Base-by-base conservation (phyloP, 92 coral and sea anemone genomes). In the Parazoanthus darwini region DNA sequence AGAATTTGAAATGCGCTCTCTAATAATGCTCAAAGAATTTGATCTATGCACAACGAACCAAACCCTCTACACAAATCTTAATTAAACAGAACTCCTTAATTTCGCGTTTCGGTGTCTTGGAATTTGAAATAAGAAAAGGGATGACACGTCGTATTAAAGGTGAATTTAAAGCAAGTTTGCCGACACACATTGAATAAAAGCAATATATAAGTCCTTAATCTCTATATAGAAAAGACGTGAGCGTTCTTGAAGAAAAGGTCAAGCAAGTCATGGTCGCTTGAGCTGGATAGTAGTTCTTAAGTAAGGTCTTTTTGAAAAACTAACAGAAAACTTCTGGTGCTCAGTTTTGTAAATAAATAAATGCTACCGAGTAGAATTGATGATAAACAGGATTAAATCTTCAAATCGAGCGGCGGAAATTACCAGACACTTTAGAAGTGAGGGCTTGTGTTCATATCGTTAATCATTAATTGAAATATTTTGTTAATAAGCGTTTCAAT, bases 391-490 rank as follows among this genome's bases (percentile, higher is more conserved):
- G 87, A 84, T 84, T 84, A 84, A 84, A 46, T 84, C 87, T 67
- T 84, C 87, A 84, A 70, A 44, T 84, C 78, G 67, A 71, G 87
- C 87, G 87, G 87, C 87, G 87, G 87, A 84, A 84, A 84, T 71
- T 84, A 74, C 43, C 87, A 79, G 87, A 71, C 75, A 70, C 87
- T 46, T 83, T 71, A 71, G 87, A 84, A 70, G 87, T 84, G 78
- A 84, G 68, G 48, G 29, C 78, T 43, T 84, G 74, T 71, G 79
- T 84, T 71, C 65, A 71, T 46, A 54, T 71, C 65, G 77, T 84
- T 42, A 84, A 71, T 84, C 42, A 84, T 84, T 84, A 84, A 84
- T 70, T 26, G 79, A 84, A 84, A 84, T 84, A 70, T 84, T 84
- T 71, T 71, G 33, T 75, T 84, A 84, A 84, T 71, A 71, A 84